A percentile compares a stretch with the other conserved stretches of the same genome.
phyloP scores from a whole-genome alignment of 1,140 invertebrate genomes.

The Archegozetes longisetosus region DNA sequence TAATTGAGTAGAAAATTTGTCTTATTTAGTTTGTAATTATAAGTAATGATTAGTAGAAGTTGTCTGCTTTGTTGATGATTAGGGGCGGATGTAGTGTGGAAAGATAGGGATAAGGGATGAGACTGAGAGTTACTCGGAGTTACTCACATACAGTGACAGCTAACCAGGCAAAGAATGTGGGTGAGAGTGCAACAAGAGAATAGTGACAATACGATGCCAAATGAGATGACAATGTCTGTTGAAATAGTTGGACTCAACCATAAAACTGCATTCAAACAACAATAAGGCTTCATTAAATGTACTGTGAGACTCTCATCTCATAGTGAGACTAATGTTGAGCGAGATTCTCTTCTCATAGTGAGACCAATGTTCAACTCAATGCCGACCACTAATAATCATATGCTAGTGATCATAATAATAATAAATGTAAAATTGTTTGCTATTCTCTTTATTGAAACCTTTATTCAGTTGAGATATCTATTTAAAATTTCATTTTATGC shows the following conservation, averaged over 20 bases:
- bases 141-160: neutral
- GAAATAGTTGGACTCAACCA: neutral
- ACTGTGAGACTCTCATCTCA: too few species aligned
- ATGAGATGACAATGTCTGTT: neutral
- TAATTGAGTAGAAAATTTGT: neutral
- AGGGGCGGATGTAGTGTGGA: neutral
- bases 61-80: neutral
- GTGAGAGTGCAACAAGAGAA: neutral
- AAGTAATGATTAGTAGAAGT: neutral
- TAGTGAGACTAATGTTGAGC: too few species aligned
- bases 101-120: neutral
- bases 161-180: neutral
- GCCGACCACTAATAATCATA: neutral
- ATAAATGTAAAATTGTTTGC: neutral
- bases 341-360: too few species aligned
- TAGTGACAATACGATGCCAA: neutral
- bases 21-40: neutral
- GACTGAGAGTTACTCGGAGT: neutral
- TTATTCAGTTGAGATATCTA: neutral
- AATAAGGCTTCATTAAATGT: neutral
- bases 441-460: neutral
- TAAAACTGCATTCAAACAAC: neutral
- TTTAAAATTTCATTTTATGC: neutral
- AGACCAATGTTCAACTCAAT: too few species aligned
- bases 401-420: neutral